These are phyloP conservation scores for Grantiella picta DNA, from an alignment of 2,113 vertebrate species.

Conservation along the genomic window DNA sequence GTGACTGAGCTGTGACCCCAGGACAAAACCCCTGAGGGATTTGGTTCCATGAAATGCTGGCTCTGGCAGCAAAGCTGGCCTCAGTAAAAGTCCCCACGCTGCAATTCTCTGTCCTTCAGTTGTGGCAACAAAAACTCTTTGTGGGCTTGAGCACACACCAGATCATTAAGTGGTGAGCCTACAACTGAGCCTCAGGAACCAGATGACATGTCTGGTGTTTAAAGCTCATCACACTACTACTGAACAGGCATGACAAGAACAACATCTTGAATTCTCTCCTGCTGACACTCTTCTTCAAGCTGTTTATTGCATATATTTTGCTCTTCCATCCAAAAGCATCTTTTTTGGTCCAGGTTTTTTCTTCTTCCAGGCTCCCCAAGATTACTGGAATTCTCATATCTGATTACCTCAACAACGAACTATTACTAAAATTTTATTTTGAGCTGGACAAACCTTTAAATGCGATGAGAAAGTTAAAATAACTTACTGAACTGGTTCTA, in stretches of 20 bases:
- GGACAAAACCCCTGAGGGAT: neutral
- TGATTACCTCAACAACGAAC: neutral
- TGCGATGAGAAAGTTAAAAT: neutral
- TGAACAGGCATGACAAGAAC: rapidly evolving
- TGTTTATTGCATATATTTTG: neutral
- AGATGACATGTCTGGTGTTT: neutral
- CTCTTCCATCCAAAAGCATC: neutral
- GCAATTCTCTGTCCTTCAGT: neutral
- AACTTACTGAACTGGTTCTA: neutral
- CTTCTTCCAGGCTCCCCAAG: neutral
- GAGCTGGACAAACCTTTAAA: neutral
- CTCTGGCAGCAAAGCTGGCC: neutral
- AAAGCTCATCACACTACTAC: neutral
- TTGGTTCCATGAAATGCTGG: neutral
- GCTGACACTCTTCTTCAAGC: rapidly evolving
- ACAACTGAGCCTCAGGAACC: neutral
- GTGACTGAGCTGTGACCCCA: neutral
- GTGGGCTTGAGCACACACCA: neutral
- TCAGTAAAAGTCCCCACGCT: neutral
- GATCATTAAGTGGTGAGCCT: neutral
- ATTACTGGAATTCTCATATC: neutral
- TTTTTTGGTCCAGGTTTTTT: neutral
- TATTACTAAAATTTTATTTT: neutral
- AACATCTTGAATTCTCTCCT: neutral
- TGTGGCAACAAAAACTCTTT: neutral